phyloP scores from a whole-genome alignment of 2,888 invertebrate species.

The Crematogaster levior region DNA sequence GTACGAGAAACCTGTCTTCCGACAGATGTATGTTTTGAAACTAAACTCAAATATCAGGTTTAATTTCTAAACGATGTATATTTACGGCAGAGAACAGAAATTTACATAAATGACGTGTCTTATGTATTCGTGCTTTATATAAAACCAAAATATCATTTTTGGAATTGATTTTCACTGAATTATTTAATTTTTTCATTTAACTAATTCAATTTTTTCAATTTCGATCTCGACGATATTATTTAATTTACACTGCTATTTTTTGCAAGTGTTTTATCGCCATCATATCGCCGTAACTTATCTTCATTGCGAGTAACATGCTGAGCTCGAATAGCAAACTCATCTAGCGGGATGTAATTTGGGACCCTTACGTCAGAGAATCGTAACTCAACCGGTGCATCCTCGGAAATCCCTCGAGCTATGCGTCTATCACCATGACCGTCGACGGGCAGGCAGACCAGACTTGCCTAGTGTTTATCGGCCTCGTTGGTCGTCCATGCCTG shows the following conservation, averaged over 20 bases:
- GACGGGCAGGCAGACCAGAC: conserved; percentile 5
- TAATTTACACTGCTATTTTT: not conserved
- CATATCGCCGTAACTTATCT: conserved; percentile 7
- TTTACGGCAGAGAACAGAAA: not conserved
- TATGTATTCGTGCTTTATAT: not conserved
- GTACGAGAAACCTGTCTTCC: not conserved
- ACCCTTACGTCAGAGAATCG: conserved; percentile 7
- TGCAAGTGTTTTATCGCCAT: not conserved
- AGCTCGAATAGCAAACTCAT: conserved; percentile 10
- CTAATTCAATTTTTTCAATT: not conserved
- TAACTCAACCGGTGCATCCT: conserved; percentile 30
- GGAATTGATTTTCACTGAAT: not conserved
- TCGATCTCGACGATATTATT: not conserved
- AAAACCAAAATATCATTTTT: not conserved
- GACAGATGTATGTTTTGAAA: not conserved
- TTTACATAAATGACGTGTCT: not conserved
- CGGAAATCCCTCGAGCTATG: conserved; percentile 5
- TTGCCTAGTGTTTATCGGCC: conserved; percentile 51
- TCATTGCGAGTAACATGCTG: conserved; percentile 4
- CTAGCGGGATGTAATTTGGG: conserved; percentile 41
- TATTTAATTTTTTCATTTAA: not conserved
- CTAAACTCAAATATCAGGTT: not conserved
- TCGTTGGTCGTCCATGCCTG: conserved; percentile 43
- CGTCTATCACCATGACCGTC: conserved; percentile 14
- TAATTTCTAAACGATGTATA: not conserved